Evolutionary conservation across 2,797 vertebrate species (phyloP).

Genomic region (Balearica regulorum): DNA sequence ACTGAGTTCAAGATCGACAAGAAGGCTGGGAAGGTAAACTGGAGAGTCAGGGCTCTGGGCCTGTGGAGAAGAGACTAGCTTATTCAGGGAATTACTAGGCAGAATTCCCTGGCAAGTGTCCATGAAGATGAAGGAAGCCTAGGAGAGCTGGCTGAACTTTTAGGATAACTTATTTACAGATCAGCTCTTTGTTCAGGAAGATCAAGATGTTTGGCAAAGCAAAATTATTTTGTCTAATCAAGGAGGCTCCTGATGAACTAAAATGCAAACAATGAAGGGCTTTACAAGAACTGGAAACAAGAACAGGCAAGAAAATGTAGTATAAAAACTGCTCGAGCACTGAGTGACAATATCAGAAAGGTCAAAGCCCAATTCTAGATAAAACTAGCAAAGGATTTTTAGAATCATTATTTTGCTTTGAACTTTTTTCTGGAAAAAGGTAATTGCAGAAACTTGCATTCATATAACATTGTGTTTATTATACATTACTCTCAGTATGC

Average conservation of each 20-base stretch:
- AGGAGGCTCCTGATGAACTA: neutral
- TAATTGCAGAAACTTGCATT: neutral
- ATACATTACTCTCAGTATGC: neutral
- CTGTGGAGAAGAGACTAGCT: neutral
- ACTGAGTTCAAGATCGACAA: neutral
- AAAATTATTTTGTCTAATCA: neutral
- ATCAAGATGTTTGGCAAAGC: neutral
- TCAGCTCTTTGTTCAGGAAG: neutral
- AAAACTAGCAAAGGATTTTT: neutral
- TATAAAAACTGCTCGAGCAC: neutral
- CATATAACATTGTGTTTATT: neutral
- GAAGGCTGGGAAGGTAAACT: neutral
- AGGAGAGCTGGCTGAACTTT: neutral
- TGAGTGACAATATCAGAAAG: neutral
- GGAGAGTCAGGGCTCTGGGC: neutral
- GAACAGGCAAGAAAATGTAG: neutral
- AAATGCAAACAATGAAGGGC: neutral
- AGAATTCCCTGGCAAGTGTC: neutral
- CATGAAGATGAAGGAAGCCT: neutral
- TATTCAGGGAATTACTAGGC: neutral
- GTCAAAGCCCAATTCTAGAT: neutral
- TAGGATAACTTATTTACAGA: neutral
- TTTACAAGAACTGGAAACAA: neutral
- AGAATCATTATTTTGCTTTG: neutral
- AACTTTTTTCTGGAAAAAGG: neutral